phyloP scores from a whole-genome alignment of 2,113 vertebrate species.

The Rutilus rutilus region DNA sequence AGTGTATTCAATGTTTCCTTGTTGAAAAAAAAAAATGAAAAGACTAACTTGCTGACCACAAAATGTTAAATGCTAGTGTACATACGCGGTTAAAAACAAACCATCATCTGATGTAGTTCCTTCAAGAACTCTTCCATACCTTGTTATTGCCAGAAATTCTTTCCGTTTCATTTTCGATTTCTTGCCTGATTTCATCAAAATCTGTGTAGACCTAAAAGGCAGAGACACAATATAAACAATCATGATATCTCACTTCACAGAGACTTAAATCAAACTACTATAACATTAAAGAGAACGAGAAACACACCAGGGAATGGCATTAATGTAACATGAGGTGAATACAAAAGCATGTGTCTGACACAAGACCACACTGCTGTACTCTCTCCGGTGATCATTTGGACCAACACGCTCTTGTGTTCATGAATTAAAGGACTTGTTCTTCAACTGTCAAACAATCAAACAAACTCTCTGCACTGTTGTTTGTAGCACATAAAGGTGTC shows the following conservation, averaged over 20 bases:
- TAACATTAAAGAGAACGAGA: neutral
- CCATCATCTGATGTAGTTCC: neutral
- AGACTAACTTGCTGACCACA: neutral
- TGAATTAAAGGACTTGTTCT: neutral
- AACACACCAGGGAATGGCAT: neutral
- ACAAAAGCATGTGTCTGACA: neutral
- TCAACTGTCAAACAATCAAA: neutral
- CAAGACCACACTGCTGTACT: neutral
- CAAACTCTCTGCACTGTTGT: neutral
- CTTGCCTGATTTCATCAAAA: constrained; percentile 95
- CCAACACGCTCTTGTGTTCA: neutral
- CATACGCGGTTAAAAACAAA: neutral
- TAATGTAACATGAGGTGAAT: neutral
- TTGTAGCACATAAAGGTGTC: neutral
- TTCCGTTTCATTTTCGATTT: constrained; percentile 96
- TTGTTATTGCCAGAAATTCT: constrained; percentile 97
- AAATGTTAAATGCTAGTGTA: neutral
- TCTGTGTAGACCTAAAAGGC: constrained; percentile 87
- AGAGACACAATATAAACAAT: neutral
- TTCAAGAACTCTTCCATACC: constrained; percentile 70
- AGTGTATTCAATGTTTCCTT: neutral
- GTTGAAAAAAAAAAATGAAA: neutral
- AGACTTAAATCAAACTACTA: neutral
- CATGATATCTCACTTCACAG: neutral
- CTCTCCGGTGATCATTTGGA: neutral